phyloP scores from a whole-genome alignment of 2,797 vertebrate species.

The Hoplostethus atlanticus region DNA sequence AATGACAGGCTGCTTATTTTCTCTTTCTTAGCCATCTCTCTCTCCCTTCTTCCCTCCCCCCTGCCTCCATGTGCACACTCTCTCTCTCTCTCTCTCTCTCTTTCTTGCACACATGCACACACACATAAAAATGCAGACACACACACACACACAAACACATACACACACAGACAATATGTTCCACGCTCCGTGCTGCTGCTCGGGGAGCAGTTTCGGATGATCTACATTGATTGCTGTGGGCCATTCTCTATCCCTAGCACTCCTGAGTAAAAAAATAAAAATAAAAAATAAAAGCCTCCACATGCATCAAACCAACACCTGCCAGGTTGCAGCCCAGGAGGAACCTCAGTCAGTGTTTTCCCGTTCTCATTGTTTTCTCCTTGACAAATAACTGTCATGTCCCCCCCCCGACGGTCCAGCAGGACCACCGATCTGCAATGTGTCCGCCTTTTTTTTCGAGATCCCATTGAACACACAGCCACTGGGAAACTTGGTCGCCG shows the following conservation, averaged over 20 bases:
- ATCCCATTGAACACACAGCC: constrained; percentile 31
- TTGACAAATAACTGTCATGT: constrained; percentile 68
- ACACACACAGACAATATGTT: constrained; percentile 51
- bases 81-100: constrained; percentile 26
- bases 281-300: constrained; percentile 42
- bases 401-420: constrained; percentile 48
- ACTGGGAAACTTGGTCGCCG: constrained; percentile 37
- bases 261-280: constrained; percentile 32
- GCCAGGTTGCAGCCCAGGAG: constrained; percentile 69
- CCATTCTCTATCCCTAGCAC: constrained; percentile 66
- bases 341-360: constrained; percentile 45
- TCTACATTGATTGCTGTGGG: constrained; percentile 83
- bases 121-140: not conserved
- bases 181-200: constrained; percentile 54
- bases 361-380: constrained; percentile 58
- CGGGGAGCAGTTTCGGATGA: constrained; percentile 76
- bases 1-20: constrained; percentile 53
- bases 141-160: not conserved
- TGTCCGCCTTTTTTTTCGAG: constrained; percentile 22
- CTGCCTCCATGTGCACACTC: constrained; percentile 15
- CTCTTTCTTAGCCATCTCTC: constrained; percentile 30
- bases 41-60: constrained; percentile 2
- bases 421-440: constrained; percentile 54
- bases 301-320: constrained; percentile 81
- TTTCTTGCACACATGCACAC: constrained; percentile 41